Percentiles rank a stretch among this genome's conserved stretches.
phyloP scores from a whole-genome alignment of 1,140 invertebrate species.

The Drosophila malerkotliana region DNA sequence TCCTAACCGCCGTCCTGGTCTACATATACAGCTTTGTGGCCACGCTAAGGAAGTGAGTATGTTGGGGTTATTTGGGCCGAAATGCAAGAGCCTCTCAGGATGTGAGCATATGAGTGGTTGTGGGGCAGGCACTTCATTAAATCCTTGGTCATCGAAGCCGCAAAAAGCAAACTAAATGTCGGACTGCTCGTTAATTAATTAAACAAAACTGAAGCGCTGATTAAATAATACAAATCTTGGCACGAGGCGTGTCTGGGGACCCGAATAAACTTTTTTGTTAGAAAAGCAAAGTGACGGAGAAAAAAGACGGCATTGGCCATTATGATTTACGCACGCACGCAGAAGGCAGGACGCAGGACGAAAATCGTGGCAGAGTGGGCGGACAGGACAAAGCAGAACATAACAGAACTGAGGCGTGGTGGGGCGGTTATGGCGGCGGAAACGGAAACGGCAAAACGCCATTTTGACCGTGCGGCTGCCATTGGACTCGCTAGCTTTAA shows the following conservation, averaged over 20 bases:
- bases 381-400: slow-evolving; percentile 5
- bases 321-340: slow-evolving; percentile 77
- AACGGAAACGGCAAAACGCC: slow-evolving; percentile 57
- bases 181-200: slow-evolving; percentile 76
- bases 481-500: slow-evolving; percentile 62
- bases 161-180: slow-evolving; percentile 63
- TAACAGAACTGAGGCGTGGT: background rate
- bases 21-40: slow-evolving; percentile 98
- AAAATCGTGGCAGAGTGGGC: slow-evolving; percentile 39
- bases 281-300: background rate
- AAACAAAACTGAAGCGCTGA: slow-evolving; percentile 65
- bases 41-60: slow-evolving; percentile 94
- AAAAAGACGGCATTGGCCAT: slow-evolving; percentile 51
- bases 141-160: slow-evolving; percentile 61
- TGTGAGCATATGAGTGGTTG: background rate
- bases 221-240: slow-evolving; percentile 79
- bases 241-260: slow-evolving; percentile 50
- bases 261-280: slow-evolving; percentile 10
- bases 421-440: slow-evolving; percentile 20
- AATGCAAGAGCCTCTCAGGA: background rate
- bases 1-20: slow-evolving; percentile 93
- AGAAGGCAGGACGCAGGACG: slow-evolving; percentile 40
- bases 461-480: slow-evolving; percentile 41
- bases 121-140: slow-evolving; percentile 61
- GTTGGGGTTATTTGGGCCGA: background rate